Evolutionary conservation across 2,888 invertebrate genomes (phyloP).

Genomic region (Amorpha juglandis): DNA sequence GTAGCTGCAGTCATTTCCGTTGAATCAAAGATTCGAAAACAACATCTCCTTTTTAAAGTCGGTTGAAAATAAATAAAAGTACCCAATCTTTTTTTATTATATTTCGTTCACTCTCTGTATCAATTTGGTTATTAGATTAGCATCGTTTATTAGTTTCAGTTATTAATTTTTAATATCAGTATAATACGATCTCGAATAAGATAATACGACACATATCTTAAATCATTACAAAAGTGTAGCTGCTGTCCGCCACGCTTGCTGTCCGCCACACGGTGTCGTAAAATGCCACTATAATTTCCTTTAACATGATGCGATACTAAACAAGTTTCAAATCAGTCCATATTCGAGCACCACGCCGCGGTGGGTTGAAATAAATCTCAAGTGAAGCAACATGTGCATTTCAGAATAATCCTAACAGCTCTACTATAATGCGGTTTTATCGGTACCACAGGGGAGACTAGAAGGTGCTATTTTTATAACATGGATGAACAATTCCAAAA

Average conservation of each 20-base stretch:
- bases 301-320: not conserved
- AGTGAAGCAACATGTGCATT: not conserved
- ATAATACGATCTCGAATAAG: not conserved
- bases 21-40: no score
- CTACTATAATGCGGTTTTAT: no score
- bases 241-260: not conserved
- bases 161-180: not conserved
- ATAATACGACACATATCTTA: not conserved
- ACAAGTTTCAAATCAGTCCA: slow-evolving; percentile 3
- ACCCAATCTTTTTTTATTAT: no score
- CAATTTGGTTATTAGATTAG: no score
- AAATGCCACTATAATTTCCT: slow-evolving; percentile 1
- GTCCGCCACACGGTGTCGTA: not conserved
- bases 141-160: not conserved
- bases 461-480: no score
- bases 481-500: no score
- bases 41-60: no score
- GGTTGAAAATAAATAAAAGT: no score
- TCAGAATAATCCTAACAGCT: no score
- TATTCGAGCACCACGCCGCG: not conserved
- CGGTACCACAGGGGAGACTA: no score
- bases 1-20: no score
- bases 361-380: not conserved
- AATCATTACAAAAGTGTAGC: not conserved
- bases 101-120: no score